phyloP scores from a whole-genome alignment of 2,888 invertebrate genomes.

The Papilio demoleus region DNA sequence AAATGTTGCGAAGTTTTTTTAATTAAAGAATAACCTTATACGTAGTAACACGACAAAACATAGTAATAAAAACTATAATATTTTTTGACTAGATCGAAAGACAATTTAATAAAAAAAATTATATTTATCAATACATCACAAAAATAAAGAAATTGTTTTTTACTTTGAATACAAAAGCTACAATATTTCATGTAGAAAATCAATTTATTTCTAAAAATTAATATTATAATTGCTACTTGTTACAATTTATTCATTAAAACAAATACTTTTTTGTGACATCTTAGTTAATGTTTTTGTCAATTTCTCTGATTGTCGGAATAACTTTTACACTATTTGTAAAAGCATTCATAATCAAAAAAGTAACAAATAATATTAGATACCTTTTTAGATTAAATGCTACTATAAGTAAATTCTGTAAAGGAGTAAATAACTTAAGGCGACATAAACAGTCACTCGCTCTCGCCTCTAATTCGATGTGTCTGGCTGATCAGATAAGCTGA shows the following conservation, averaged over 20 bases:
- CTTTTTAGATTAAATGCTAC: not conserved
- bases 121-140: no score
- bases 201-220: not conserved
- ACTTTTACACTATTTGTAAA: not conserved
- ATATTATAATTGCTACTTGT: no score
- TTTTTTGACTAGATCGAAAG: not conserved
- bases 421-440: not conserved
- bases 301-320: not conserved
- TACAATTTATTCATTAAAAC: no score
- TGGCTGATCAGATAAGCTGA: conserved; percentile 12
- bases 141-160: no score
- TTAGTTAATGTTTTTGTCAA: no score
- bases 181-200: not conserved
- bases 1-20: conserved; percentile 4
- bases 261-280: no score
- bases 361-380: no score
- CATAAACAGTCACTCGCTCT: conserved; percentile 6
- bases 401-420: not conserved
- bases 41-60: not conserved
- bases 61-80: not conserved
- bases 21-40: not conserved
- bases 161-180: not conserved
- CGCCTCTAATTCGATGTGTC: conserved; percentile 15
- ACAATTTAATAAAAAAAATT: no score
- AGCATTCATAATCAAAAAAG: not conserved